Evolutionary conservation across 2,113 vertebrate species (phyloP), one percentile per base, ranked within the genome.

Genomic region (Sapajus apella): DNA sequence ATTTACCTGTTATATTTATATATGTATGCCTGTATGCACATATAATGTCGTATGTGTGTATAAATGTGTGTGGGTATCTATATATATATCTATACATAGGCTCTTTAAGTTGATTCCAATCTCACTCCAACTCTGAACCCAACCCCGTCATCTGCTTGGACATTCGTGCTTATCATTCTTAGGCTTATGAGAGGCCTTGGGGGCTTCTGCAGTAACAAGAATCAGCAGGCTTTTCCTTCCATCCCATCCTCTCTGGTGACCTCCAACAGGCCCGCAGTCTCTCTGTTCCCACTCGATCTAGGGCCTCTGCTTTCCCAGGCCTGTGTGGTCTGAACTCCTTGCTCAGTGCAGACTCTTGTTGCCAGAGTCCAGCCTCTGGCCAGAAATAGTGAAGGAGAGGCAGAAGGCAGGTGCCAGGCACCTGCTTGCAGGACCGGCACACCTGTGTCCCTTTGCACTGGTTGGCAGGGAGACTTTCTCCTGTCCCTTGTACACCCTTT

Each of bases 51-150:
- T 55, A 30, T 70, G 25, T n/a, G 13, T 87, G 20, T n/a, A 1
- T 32, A 32, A 6, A 16, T 13, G 5, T 21, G 17, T 47, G 23
- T 72, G 5, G 50, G 13, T 85, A 13, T 81, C 23, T 18, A 8
- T 35, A 0, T 55, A 0, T 55, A 7, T 79, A 16, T 50, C 40
- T 35, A 32, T 55, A 13, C 17, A 17, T 18, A 27, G 8, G 5
- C 27, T 47, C 20, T 47, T 64, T 61, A 43, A 37, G 11, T 55
- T 55, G 45, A 66, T 37, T 55, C 9, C 23, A 81, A 0, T 35
- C 37, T 13, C 5, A 37, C 66, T 56, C 43, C 47, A 55, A 75
- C 23, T 35, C 52, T 45, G 55, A 86, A 23, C 21, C 3, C 3
- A 17, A 6, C 2, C 7, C 16, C 14, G 35, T 35, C 1, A 1